A percentile compares a stretch with the other conserved stretches of the same genome.
These are phyloP conservation scores for Himalopsyche kuldschensis DNA, from an alignment of 2,888 invertebrate genomes.

Conservation along the genomic window DNA sequence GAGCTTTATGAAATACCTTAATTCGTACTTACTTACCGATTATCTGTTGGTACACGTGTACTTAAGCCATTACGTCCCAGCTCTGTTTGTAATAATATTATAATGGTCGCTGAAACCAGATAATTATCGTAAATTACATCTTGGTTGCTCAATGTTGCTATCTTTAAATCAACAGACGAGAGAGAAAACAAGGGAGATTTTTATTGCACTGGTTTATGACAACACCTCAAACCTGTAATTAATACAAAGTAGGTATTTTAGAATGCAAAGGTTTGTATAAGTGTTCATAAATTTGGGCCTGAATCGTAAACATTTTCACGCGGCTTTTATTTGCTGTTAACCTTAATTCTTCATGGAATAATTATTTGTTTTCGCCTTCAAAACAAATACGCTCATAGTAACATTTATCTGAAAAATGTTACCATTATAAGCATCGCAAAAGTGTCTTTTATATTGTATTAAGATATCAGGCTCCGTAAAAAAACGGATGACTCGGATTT, in stretches of 20 bases:
- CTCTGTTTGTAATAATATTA: neutral
- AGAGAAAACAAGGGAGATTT: neutral
- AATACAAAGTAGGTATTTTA: neutral
- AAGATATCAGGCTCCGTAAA: too few species aligned
- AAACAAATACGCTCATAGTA: neutral
- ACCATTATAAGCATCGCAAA: too few species aligned
- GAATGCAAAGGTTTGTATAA: neutral
- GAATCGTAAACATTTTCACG: neutral
- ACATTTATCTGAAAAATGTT: too few species aligned
- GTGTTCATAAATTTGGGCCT: neutral
- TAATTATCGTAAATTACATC: constrained; percentile 7
- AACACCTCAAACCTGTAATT: neutral
- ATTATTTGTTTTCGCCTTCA: neutral
- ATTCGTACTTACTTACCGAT: constrained; percentile 10
- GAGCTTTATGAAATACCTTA: constrained; percentile 16
- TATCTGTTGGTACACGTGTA: constrained; percentile 17
- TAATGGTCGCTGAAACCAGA: constrained; percentile 1
- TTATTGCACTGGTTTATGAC: neutral
- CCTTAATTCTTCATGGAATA: neutral
- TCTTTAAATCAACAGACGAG: neutral
- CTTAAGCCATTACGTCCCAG: neutral
- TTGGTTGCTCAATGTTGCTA: neutral
- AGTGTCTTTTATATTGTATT: too few species aligned
- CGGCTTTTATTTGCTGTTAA: neutral
- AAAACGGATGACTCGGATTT: too few species aligned